phyloP scores from a whole-genome alignment of 2,113 vertebrate genomes.

The Forbesichthys papilliferus region DNA sequence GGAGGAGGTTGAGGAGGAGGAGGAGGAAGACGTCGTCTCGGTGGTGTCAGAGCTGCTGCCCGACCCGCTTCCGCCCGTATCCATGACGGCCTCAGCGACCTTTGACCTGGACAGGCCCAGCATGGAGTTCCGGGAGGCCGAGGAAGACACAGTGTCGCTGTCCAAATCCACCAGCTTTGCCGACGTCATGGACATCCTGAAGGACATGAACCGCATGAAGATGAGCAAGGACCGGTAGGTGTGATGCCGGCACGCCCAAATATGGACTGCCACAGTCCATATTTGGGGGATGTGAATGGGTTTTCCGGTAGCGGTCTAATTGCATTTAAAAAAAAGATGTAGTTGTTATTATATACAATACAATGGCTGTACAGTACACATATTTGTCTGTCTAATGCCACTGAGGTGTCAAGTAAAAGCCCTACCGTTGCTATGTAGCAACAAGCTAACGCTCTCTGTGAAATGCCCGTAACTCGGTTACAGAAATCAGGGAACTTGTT shows the following conservation, averaged over 20 bases:
- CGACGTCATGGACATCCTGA: conserved; percentile 97
- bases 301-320: not conserved
- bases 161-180: conserved; percentile 99
- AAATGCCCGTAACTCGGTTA: too few species aligned
- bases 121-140: conserved; percentile 88
- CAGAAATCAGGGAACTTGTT: too few species aligned
- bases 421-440: too few species aligned
- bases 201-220: conserved; percentile 97
- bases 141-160: conserved; percentile 89
- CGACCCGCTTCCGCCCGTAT: conserved; percentile 81
- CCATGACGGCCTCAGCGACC: conserved; percentile 85
- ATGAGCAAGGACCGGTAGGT: conserved; percentile 92
- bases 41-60: conserved; percentile 88
- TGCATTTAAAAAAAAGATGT: too few species aligned
- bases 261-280: too few species aligned
- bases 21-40: conserved; percentile 78
- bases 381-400: too few species aligned
- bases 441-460: too few species aligned
- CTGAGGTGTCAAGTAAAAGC: too few species aligned
- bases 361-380: too few species aligned
- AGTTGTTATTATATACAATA: too few species aligned
- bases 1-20: conserved; percentile 84
- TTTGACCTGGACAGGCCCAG: conserved; percentile 84
- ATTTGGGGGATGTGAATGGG: not conserved
- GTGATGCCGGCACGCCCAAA: too few species aligned